phyloP scores from a whole-genome alignment of 1,140 invertebrate species.

The Vollenhovia emeryi region DNA sequence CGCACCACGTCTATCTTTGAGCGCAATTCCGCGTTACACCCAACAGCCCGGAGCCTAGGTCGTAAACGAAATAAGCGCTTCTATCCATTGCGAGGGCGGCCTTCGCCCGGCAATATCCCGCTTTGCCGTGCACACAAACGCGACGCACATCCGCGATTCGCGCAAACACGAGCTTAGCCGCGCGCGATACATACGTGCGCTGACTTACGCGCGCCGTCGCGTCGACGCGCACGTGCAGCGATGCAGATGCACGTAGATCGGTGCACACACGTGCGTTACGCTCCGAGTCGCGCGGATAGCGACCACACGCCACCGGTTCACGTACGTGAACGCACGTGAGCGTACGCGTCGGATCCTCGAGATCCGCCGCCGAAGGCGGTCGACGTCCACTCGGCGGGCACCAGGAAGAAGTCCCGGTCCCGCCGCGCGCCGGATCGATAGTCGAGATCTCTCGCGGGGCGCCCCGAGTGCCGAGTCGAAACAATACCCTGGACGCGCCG shows the following conservation, averaged over 20 bases:
- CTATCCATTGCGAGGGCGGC: conserved; percentile 13
- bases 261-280: conserved; percentile 50
- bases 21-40: conserved; percentile 18
- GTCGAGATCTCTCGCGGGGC: conserved; percentile 62
- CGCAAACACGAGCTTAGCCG: background rate
- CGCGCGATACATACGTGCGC: background rate
- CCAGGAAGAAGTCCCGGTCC: conserved; percentile 64
- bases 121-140: background rate
- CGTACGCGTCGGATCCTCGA: conserved; percentile 42
- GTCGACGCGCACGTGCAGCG: conserved; percentile 51
- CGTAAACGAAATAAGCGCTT: conserved; percentile 48
- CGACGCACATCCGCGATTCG: background rate
- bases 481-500: conserved; percentile 60
- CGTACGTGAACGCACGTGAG: conserved; percentile 56
- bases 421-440: conserved; percentile 54
- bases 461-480: conserved; percentile 34
- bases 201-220: conserved; percentile 42
- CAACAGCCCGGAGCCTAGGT: conserved; percentile 31
- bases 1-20: conserved; percentile 8
- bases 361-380: conserved; percentile 59
- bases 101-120: conserved; percentile 39
- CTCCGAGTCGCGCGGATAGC: conserved; percentile 49
- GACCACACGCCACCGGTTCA: conserved; percentile 49
- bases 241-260: conserved; percentile 59
- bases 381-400: conserved; percentile 31